Percentiles rank a stretch among this genome's conserved stretches.
Evolutionary conservation across 1,140 invertebrate genomes (phyloP).

Genomic region (Caenorhabditis latens): DNA sequence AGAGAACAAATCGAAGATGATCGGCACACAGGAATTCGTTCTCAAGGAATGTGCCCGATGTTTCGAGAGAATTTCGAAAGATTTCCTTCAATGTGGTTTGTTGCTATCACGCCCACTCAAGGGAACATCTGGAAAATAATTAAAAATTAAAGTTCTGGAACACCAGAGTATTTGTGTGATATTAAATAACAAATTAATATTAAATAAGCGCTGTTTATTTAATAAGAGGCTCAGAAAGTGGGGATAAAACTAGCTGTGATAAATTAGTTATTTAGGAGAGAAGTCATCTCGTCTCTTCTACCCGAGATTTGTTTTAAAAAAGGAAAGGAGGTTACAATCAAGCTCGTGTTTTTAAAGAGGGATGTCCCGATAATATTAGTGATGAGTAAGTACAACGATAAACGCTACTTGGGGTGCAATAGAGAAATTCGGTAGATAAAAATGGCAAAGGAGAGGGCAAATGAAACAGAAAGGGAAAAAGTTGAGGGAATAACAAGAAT

Average conservation of each 20-base stretch:
- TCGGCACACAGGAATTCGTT: no score
- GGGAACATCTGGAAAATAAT: no score
- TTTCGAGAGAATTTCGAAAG: neutral
- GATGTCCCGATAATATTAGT: neutral
- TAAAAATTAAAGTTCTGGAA: no score
- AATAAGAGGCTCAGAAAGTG: neutral
- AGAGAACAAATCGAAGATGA: no score
- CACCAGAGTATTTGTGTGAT: no score
- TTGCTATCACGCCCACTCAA: no score
- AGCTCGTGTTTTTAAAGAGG: slow-evolving; percentile 5
- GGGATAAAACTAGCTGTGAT: slow-evolving; percentile 33
- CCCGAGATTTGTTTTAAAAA: neutral
- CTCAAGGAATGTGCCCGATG: no score
- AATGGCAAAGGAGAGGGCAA: neutral
- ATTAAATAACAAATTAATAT: no score
- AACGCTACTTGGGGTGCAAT: neutral
- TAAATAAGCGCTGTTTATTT: slow-evolving; percentile 6
- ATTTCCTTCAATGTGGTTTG: neutral
- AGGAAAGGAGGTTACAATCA: neutral
- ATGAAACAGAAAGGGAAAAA: neutral
- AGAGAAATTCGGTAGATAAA: slow-evolving; percentile 14
- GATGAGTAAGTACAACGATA: slow-evolving; percentile 19
- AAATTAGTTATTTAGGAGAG: neutral
- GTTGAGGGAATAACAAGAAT: neutral
- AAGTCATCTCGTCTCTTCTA: neutral